Evolutionary conservation across 2,888 invertebrate species (phyloP), one percentile per base, ranked within the genome.

Genomic region (Mechanitis mazaeus): DNA sequence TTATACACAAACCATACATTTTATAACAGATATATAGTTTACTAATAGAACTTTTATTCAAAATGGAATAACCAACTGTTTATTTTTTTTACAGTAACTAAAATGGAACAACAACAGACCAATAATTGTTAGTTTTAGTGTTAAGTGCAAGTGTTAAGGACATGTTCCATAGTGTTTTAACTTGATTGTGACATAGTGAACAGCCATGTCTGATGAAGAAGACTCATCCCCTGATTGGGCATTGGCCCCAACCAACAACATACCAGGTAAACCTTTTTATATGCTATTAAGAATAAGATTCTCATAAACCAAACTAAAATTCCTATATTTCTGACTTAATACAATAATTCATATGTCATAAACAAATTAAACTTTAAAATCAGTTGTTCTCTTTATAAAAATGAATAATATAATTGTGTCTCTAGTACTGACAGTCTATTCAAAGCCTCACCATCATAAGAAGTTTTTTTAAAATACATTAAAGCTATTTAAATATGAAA

Each of bases 141-240:
- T 66, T 76, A 71, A 80, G 79, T 76, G 76, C 69, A 65, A 71
- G 72, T 70, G 72, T 68, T 69, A 33, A 69, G 75, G 77, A 76
- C 73, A 77, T 76, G 81, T 74, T 75, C 54, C 55, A 20, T 71
- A 73, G 75, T 79, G 75, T 74, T 68, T 63, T 65, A 54, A 60
- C 64, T 65, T 64, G 65, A 65, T 63, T 64, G 69, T 68, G 61
- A 56, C 33, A 64, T 67, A 62, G 66, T 63, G 59, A 59, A 56
- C 65, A 68, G 82, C 72, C 64, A 91, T 91, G 91, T 90, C 91
- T 54, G 91, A 91, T 56, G 91, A 91, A 59, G 91, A 90, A 66
- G 90, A 90, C 56, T 83, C 85, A 1, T 87, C 89, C 31, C 83
- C 88, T 4, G 90, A 90, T 60, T 75, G 82, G 83, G 89, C 84